Percentiles rank a stretch among this genome's conserved stretches.
Conservation (phyloP, 1,140 invertebrate species). For the Drosophila prosaltans region DNA sequence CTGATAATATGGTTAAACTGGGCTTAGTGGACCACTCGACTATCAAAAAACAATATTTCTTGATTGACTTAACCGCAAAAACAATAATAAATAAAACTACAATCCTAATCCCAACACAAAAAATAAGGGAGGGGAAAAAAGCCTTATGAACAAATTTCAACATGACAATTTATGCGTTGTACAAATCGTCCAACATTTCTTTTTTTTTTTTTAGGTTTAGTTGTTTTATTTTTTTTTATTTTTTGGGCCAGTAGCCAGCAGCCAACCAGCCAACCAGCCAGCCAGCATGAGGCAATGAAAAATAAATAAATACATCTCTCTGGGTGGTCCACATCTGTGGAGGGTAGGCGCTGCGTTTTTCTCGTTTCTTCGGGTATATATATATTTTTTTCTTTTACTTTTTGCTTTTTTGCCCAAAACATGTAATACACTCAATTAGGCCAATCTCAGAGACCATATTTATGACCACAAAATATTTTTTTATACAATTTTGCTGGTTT, state of each 20-base stretch:
- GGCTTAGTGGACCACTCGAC: neutral
- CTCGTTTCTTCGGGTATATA: conserved; percentile 1
- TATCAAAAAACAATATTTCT: conserved; percentile 11
- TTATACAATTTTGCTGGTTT: conserved; percentile 50
- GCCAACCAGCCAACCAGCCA: conserved; percentile 7
- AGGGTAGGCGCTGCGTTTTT: conserved; percentile 11
- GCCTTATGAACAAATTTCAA: conserved; percentile 8
- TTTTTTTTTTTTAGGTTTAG: neutral
- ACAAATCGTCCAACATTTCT: conserved; percentile 48
- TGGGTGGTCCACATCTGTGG: conserved; percentile 15
- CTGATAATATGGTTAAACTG: conserved; percentile 7
- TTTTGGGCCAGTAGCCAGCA: conserved; percentile 26
- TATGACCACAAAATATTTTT: conserved; percentile 70
- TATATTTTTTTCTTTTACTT: conserved; percentile 9
- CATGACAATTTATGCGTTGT: conserved; percentile 57
- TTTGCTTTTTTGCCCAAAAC: conserved; percentile 25
- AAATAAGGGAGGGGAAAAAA: neutral
- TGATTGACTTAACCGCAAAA: conserved; percentile 9
- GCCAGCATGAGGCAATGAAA: conserved; percentile 63
- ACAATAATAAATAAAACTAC: conserved; percentile 11
- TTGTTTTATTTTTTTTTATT: neutral
- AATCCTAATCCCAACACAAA: neutral
- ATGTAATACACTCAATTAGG: conserved; percentile 76
- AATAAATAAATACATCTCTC: conserved; percentile 49
- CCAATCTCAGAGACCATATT: conserved; percentile 69